Base-by-base conservation (phyloP, 2,797 vertebrate species). In the Coregonus sp. region DNA sequence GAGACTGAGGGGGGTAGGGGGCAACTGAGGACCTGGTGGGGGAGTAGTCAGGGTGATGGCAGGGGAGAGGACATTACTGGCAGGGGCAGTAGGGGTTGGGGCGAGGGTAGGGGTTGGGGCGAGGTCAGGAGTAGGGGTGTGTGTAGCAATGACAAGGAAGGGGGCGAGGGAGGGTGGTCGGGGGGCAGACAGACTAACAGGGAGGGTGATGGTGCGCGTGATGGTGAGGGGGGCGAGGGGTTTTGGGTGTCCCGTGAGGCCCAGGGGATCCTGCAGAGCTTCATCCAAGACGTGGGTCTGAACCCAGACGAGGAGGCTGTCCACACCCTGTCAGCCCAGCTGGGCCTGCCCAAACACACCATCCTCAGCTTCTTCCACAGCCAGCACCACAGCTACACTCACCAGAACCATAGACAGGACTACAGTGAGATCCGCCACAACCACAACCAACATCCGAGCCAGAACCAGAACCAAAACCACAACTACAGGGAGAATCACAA, bases 281-380 rank as follows among this genome's bases (percentile, higher is more conserved):
- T 99, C 91, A 96, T 98, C 69, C 97, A 96, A 89, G 97, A 99
- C 0, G 97, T 99, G 70, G 98, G 98, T 75, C 95, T 97, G 66
- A 95, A 98, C 89, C 98, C 98, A 0, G 97, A 99, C 1, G 96
- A 99, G 87, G 97, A 99, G 92, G 98, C 97, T 35, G 91, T 99
- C 87, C 97, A 98, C 92, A 99, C 97, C 77, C 94, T 98, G 87
- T 98, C 97, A 0, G 97, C 97, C 79, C 98, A 99, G 86, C 96
- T 99, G 51, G 98, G 96, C 80, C 94, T 99, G 67, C 95, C 96
- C 88, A 97, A 95, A 92, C 96, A 96, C 91, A 95, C 95, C 88
- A 97, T 99, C 91, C 95, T 96, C 83, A 95, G 94, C 90, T 99
- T 99, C 95, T 98, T 99, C 92, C 96, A 93, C 59, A 91, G n/a